Conservation (phyloP, 2,113 vertebrate species). For the Passer montanus region DNA sequence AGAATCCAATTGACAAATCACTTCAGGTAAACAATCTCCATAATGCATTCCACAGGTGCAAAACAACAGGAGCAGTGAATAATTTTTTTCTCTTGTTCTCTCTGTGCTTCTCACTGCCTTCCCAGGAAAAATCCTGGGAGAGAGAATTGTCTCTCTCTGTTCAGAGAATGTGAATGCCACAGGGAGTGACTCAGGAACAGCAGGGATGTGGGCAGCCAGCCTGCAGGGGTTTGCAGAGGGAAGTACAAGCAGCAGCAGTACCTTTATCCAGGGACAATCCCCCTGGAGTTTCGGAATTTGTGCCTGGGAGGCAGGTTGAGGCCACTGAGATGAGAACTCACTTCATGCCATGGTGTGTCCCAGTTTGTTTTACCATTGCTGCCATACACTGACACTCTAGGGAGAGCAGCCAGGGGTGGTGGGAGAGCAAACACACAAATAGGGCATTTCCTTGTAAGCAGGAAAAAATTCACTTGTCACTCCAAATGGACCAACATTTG, state of each 20-base stretch:
- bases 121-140: no score
- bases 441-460: not conserved
- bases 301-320: not conserved
- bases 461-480: not conserved
- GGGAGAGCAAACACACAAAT: not conserved
- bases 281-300: not conserved
- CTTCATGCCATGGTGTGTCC: not conserved
- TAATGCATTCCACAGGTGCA: no score
- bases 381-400: not conserved
- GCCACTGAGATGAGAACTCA: accelerated
- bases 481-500: not conserved
- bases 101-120: no score
- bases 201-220: accelerated
- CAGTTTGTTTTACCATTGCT: not conserved
- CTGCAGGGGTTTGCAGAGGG: not conserved
- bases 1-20: no score
- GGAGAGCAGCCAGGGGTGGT: not conserved
- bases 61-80: no score
- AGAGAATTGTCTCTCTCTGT: no score
- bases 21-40: no score
- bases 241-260: not conserved
- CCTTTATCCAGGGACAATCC: not conserved
- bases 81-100: no score
- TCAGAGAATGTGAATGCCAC: no score
- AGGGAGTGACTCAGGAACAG: not conserved